phyloP scores from a whole-genome alignment of 2,113 vertebrate genomes.

The Rhagologus leucostigma region DNA sequence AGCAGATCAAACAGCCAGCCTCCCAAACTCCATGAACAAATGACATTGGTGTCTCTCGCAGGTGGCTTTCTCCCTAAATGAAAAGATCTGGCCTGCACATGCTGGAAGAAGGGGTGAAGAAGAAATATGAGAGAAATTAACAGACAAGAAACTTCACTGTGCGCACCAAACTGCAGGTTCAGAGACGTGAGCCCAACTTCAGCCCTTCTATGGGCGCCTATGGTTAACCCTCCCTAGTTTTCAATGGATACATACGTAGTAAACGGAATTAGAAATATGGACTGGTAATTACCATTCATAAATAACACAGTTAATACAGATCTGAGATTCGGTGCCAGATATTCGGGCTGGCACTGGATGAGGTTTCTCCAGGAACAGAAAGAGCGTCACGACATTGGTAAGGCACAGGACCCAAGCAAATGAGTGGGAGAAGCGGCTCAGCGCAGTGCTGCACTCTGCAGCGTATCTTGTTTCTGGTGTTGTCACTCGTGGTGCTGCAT shows the following conservation, averaged over 20 bases:
- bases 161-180: neutral
- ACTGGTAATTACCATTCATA: neutral
- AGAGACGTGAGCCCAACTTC: neutral
- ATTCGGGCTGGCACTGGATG: neutral
- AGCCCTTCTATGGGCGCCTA: neutral
- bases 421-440: neutral
- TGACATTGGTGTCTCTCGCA: neutral
- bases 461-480: neutral
- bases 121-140: neutral
- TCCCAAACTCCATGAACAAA: neutral
- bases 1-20: neutral
- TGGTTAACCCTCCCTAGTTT: neutral
- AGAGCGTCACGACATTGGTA: neutral
- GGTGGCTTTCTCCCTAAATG: neutral
- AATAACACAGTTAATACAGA: neutral
- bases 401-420: neutral
- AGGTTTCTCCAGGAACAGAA: neutral
- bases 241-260: neutral
- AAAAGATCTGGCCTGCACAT: neutral
- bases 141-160: neutral
- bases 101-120: neutral
- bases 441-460: neutral
- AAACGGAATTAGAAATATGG: neutral
- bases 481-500: neutral
- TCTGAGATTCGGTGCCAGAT: neutral